These are phyloP conservation scores for Microctenopoma stevenorrisi DNA, from an alignment of 2,797 vertebrate species.

Conservation along the genomic window DNA sequence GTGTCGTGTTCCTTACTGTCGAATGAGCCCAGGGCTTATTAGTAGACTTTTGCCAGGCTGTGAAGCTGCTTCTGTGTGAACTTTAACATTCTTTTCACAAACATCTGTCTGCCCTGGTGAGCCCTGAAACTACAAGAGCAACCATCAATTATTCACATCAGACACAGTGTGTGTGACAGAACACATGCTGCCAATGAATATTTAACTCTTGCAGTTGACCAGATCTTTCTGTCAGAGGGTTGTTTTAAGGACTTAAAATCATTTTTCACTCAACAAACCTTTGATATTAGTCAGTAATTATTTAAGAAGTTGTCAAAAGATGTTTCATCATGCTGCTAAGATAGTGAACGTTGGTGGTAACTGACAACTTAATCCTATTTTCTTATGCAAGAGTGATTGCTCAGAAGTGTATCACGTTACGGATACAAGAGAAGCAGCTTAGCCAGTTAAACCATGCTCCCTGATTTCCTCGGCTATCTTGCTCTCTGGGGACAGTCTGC, in stretches of 20 bases:
- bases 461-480: constrained; percentile 62
- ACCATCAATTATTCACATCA: constrained; percentile 80
- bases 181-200: constrained; percentile 79
- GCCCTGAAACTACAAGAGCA: constrained; percentile 67
- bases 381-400: constrained; percentile 68
- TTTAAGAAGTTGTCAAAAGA: constrained; percentile 64
- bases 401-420: constrained; percentile 71
- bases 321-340: constrained; percentile 67
- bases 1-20: constrained; percentile 22
- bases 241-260: constrained; percentile 43
- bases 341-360: constrained; percentile 64
- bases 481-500: constrained; percentile 62
- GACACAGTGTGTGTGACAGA: constrained; percentile 75
- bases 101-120: constrained; percentile 52
- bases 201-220: constrained; percentile 70
- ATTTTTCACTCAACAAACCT: constrained; percentile 47
- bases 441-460: constrained; percentile 77
- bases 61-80: constrained; percentile 18
- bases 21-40: constrained; percentile 30
- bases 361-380: constrained; percentile 77
- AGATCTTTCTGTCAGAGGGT: constrained; percentile 44
- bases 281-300: constrained; percentile 53
- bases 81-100: constrained; percentile 60
- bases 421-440: constrained; percentile 76
- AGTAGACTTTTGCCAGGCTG: constrained; percentile 24